A percentile compares a stretch with the other conserved stretches of the same genome.
Conservation (phyloP, 2,113 vertebrate species). For the Entosphenus tridentatus region DNA sequence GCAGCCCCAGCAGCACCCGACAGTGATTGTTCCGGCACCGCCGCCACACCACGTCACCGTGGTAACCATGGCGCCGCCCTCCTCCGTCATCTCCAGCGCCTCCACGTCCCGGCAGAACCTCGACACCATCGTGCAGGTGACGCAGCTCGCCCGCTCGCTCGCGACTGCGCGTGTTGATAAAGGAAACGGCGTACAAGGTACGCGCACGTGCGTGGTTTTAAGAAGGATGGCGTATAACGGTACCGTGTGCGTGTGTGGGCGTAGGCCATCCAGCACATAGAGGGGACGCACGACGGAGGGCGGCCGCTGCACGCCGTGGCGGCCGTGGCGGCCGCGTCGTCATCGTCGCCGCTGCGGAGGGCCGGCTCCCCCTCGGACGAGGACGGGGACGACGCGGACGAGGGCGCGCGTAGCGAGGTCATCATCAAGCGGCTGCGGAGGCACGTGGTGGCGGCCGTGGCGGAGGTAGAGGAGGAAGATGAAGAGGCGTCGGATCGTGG, state of each 20-base stretch:
- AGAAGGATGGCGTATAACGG: neutral
- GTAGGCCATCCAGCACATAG: slow-evolving; percentile 96
- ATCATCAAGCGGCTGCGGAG: slow-evolving; percentile 27
- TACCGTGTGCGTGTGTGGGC: neutral
- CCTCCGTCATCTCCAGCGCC: slow-evolving; percentile 76
- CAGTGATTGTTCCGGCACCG: slow-evolving; percentile 73
- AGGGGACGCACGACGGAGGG: slow-evolving; percentile 49
- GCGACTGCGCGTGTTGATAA: neutral
- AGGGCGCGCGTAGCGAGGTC: slow-evolving; percentile 41
- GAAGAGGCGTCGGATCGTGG: neutral
- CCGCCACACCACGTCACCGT: slow-evolving; percentile 76
- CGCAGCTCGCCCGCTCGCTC: neutral
- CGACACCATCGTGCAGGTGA: slow-evolving; percentile 93
- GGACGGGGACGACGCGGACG: slow-evolving; percentile 67
- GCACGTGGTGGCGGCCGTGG: slow-evolving; percentile 22
- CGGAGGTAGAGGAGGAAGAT: neutral
- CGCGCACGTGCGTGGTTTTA: neutral
- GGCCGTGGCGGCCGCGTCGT: slow-evolving; percentile 45
- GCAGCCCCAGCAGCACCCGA: slow-evolving; percentile 50
- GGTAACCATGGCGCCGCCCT: slow-evolving; percentile 77
- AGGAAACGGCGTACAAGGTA: neutral
- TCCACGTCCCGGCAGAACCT: slow-evolving; percentile 77
- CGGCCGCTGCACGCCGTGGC: slow-evolving; percentile 41
- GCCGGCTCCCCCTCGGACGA: slow-evolving; percentile 34
- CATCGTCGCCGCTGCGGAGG: slow-evolving; percentile 46